Percentiles rank a stretch among this genome's conserved stretches.
Conservation (phyloP, 1,140 invertebrate species). For the Drosophila bocqueti region DNA sequence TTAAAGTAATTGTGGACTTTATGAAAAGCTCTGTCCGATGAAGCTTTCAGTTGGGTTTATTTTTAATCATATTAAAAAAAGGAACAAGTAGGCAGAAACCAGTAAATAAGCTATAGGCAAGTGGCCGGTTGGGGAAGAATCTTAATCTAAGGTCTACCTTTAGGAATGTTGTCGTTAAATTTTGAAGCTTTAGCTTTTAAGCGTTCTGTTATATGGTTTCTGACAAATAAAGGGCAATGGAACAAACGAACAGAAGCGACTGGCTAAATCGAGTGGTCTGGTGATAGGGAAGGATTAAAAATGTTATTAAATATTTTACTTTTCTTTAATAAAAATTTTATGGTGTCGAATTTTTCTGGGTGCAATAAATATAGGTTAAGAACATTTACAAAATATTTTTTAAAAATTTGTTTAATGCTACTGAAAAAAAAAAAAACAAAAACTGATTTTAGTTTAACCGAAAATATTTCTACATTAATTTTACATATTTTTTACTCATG, state of each 20-base stretch:
- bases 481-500: background rate
- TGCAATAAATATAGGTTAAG: too few relatives aligned
- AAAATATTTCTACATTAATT: background rate
- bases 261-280: background rate
- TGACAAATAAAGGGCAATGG: background rate
- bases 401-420: too few relatives aligned
- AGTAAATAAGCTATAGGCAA: background rate
- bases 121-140: background rate
- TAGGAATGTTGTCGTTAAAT: background rate
- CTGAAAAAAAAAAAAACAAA: too few relatives aligned
- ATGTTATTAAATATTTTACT: background rate
- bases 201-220: background rate
- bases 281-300: background rate
- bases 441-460: too few relatives aligned
- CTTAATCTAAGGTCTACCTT: background rate
- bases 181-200: background rate
- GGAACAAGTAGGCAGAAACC: background rate
- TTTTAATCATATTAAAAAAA: background rate
- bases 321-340: too few relatives aligned
- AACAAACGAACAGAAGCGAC: background rate
- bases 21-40: background rate
- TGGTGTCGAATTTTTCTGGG: too few relatives aligned
- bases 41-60: background rate
- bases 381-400: too few relatives aligned
- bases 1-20: background rate